phyloP scores from a whole-genome alignment of 2,113 vertebrate genomes.

The Merops nubicus region DNA sequence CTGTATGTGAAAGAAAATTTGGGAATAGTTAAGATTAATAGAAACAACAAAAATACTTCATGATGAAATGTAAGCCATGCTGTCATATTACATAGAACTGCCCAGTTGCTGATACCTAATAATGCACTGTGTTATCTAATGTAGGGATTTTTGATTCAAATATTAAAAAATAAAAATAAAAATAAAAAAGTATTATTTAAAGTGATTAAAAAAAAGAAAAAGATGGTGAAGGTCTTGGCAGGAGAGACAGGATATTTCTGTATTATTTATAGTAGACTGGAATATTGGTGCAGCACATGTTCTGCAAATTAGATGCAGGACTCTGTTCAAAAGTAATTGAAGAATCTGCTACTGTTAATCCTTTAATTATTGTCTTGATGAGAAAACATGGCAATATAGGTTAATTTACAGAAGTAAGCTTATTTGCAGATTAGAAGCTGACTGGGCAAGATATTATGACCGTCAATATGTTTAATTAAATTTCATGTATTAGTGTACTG shows the following conservation, averaged over 20 bases:
- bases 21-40: not conserved
- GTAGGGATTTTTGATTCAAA: not conserved
- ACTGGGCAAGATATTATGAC: not conserved
- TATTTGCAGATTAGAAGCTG: not conserved
- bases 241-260: not conserved
- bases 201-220: not conserved
- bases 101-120: not conserved
- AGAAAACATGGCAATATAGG: not conserved
- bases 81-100: not conserved
- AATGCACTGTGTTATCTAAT: not conserved
- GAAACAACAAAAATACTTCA: not conserved
- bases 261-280: not conserved
- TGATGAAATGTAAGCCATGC: not conserved
- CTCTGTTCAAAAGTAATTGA: not conserved
- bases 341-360: not conserved
- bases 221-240: not conserved
- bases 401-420: not conserved
- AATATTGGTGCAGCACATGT: not conserved
- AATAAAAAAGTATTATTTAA: not conserved
- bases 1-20: not conserved
- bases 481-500: not conserved
- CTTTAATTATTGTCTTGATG: constrained; percentile 6
- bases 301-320: not conserved
- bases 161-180: not conserved
- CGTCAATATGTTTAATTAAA: not conserved